A percentile compares a stretch with the other conserved stretches of the same genome.
Evolutionary conservation across 2,888 invertebrate species (phyloP).

Genomic region (Zygogramma bicolorata): DNA sequence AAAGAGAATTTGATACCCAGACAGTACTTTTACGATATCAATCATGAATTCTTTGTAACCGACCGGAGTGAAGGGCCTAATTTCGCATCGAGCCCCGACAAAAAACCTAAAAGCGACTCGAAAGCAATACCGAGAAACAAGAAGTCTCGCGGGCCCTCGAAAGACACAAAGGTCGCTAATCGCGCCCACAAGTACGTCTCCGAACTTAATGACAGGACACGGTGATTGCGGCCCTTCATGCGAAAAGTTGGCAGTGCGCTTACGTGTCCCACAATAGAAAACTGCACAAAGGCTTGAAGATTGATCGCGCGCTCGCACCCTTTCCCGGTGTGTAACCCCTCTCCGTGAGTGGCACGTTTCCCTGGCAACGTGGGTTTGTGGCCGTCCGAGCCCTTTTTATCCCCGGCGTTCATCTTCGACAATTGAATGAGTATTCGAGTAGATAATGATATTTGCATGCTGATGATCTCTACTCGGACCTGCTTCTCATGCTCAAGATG

Average conservation of each 20-base stretch:
- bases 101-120: conserved; percentile 25
- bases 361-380: conserved; percentile 63
- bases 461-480: conserved; percentile 60
- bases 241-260: conserved; percentile 49
- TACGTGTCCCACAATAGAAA: conserved; percentile 61
- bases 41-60: too few species aligned
- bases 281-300: conserved; percentile 63
- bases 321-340: conserved; percentile 56
- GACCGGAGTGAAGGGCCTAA: too few species aligned
- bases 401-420: conserved; percentile 65
- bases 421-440: conserved; percentile 66
- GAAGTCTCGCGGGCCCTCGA: conserved; percentile 32
- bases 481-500: conserved; percentile 16
- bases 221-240: conserved; percentile 38
- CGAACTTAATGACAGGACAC: conserved; percentile 41
- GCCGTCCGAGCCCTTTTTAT: conserved; percentile 65
- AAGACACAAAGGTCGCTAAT: conserved; percentile 44
- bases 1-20: too few species aligned
- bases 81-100: background rate
- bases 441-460: conserved; percentile 66
- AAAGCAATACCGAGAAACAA: conserved; percentile 34
- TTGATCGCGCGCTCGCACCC: conserved; percentile 64
- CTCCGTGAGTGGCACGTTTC: conserved; percentile 54
- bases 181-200: conserved; percentile 33
- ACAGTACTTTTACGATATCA: too few species aligned